phyloP scores from a whole-genome alignment of 2,113 vertebrate species.

The Menura novaehollandiae region DNA sequence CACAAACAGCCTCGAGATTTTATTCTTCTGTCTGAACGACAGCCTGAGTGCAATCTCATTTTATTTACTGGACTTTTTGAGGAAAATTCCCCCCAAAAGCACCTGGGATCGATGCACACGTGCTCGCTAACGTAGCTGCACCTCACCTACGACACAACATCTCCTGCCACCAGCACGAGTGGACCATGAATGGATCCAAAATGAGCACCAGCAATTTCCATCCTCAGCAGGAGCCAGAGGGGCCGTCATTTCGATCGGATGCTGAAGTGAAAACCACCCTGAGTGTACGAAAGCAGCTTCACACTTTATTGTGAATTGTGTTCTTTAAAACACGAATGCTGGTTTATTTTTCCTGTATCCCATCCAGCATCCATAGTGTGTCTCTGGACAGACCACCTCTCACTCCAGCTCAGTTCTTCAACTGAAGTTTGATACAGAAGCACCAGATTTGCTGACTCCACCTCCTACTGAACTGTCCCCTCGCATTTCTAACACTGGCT shows the following conservation, averaged over 20 bases:
- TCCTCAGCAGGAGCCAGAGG: accelerated
- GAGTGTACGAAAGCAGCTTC: accelerated
- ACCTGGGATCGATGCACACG: not conserved
- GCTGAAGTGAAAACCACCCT: not conserved
- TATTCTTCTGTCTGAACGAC: too few species aligned
- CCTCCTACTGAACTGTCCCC: not conserved
- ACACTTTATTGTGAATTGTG: accelerated
- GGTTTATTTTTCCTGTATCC: accelerated
- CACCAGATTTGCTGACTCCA: not conserved
- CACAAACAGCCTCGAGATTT: not conserved
- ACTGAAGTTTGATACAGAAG: not conserved
- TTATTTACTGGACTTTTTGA: not conserved
- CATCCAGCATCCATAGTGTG: accelerated
- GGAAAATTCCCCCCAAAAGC: not conserved
- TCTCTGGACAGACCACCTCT: not conserved
- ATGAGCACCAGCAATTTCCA: not conserved
- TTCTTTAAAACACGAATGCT: not conserved
- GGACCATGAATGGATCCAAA: not conserved
- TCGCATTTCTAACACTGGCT: not conserved
- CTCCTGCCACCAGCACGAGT: not conserved
- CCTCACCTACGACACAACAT: not conserved
- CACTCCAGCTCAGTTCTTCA: not conserved
- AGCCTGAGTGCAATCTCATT: accelerated
- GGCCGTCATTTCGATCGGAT: accelerated
- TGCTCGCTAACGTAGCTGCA: not conserved